phyloP scores from a whole-genome alignment of 2,888 invertebrate species.

The Desoria tigrina region DNA sequence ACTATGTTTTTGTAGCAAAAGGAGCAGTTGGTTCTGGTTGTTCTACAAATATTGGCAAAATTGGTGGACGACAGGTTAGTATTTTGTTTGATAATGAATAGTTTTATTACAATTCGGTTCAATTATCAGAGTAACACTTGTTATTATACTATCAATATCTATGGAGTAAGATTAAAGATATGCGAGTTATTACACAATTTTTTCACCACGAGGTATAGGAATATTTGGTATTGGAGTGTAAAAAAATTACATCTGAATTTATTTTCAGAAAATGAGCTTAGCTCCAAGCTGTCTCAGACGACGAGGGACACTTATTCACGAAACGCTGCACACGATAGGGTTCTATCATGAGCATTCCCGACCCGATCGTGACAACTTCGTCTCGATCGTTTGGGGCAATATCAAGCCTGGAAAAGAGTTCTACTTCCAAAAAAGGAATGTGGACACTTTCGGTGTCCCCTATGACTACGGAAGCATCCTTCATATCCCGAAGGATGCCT shows the following conservation, averaged over 20 bases:
- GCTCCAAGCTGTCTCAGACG: constrained; percentile 55
- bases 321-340: constrained; percentile 58
- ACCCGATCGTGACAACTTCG: constrained; percentile 57
- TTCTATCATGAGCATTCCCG: constrained; percentile 58
- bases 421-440: constrained; percentile 68
- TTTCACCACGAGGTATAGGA: too few species aligned
- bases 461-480: constrained; percentile 74
- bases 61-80: constrained; percentile 56
- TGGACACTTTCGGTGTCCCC: constrained; percentile 67
- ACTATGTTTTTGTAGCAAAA: constrained; percentile 43
- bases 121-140: too few species aligned
- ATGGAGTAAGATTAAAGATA: too few species aligned
- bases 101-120: too few species aligned
- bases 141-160: too few species aligned
- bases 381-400: constrained; percentile 55
- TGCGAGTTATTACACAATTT: too few species aligned
- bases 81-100: neutral
- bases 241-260: neutral
- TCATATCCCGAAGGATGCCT: constrained; percentile 71
- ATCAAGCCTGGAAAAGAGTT: constrained; percentile 58
- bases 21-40: constrained; percentile 56
- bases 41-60: constrained; percentile 60
- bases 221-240: too few species aligned
- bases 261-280: constrained; percentile 61
- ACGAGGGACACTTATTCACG: constrained; percentile 56